Conservation (phyloP, 2,797 vertebrate species). For the Amblyopsis hoosieri region DNA sequence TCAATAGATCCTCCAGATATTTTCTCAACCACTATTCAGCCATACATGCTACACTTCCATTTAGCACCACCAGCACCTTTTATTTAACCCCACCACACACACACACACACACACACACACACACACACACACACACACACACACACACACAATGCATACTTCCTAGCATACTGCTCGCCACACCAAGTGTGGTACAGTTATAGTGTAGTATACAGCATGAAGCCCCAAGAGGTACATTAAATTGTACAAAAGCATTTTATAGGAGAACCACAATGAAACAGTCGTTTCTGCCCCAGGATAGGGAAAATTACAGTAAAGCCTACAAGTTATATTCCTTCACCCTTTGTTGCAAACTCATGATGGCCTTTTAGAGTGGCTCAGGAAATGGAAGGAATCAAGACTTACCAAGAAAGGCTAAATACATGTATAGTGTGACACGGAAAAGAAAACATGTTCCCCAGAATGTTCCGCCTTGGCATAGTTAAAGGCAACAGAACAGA, state of each 20-base stretch:
- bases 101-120: too few species aligned
- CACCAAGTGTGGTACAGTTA: background rate
- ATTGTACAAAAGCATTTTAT: conserved; percentile 10
- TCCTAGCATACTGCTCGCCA: conserved; percentile 5
- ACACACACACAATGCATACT: conserved; percentile 1
- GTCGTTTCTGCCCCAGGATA: background rate
- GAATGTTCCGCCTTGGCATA: too few species aligned
- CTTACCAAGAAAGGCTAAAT: conserved; percentile 2
- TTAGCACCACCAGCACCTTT: conserved; percentile 10
- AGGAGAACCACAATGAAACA: background rate
- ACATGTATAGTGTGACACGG: conserved; percentile 1
- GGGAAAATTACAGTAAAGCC: background rate
- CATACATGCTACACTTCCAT: conserved; percentile 41
- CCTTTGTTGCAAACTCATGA: conserved; percentile 19
- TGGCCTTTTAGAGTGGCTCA: conserved; percentile 8
- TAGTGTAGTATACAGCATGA: background rate
- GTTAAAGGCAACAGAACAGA: conserved; percentile 9
- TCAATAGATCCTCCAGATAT: conserved; percentile 39
- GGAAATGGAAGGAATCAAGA: conserved; percentile 20
- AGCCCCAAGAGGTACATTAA: background rate
- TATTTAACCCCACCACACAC: conserved; percentile 3
- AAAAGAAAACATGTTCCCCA: background rate
- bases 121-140: conserved; percentile 7
- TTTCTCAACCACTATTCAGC: conserved; percentile 39
- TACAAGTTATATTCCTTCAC: background rate